Conservation (phyloP, 2,797 vertebrate species). For the Neopelma chrysocephalum region DNA sequence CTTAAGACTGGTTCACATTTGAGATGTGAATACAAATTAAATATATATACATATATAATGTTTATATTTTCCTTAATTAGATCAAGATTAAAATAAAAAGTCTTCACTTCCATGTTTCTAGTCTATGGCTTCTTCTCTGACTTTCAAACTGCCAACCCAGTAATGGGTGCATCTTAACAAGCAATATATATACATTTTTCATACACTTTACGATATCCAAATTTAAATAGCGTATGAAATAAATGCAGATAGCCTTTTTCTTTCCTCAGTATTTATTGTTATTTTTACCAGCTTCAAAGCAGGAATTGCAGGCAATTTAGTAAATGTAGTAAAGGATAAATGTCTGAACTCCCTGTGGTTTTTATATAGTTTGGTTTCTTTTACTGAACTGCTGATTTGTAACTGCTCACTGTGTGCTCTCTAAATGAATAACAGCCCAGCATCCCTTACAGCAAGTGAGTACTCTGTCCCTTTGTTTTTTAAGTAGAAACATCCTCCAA, state of each 20-base stretch:
- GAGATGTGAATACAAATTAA: background rate
- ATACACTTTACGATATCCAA: background rate
- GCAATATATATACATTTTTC: background rate
- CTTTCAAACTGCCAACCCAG: background rate
- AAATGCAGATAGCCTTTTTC: constrained; percentile 27
- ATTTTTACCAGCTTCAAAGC: constrained; percentile 19
- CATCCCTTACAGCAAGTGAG: background rate
- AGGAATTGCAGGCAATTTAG: background rate
- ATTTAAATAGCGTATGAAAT: constrained; percentile 17
- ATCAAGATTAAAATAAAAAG: background rate
- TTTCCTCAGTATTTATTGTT: constrained; percentile 4
- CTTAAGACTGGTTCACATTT: background rate
- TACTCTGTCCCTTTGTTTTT: background rate
- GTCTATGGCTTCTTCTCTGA: background rate
- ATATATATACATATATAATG: background rate
- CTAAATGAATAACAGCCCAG: background rate
- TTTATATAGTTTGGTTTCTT: background rate
- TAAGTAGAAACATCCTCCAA: constrained; percentile 32
- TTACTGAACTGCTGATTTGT: constrained; percentile 14
- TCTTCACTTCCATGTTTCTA: background rate
- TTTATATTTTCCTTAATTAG: background rate
- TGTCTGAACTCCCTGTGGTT: background rate
- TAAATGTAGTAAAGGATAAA: constrained; percentile 8
- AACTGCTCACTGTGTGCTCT: background rate
- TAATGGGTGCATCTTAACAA: background rate